Base-by-base conservation (phyloP, 1,140 invertebrate genomes). In the Neuroterus valhalla region DNA sequence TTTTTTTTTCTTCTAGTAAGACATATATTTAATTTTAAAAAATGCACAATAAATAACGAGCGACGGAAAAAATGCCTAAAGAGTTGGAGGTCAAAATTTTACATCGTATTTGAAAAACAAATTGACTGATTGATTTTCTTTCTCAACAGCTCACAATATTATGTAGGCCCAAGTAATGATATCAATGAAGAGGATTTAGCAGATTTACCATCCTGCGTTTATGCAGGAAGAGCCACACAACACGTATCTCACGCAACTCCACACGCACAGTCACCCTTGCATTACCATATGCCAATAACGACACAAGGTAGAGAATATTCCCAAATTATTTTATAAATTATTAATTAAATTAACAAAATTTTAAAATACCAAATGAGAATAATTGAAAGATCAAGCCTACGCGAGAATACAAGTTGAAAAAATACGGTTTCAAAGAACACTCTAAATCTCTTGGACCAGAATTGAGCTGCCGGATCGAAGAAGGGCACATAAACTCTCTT, bases 181-280 rank as follows among this genome's bases (percentile, higher is more conserved):
- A 87, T 92, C 15, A 91, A 88, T 62, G 91, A 92, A 76, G 91
- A 92, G 71, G 91, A 92, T 78, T 81, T 92, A 14, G 85, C 88
- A 10, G 93, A 94, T 71, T 87, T 94, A 73, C 93, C 93, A 2
- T 93, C 93, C 55, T 94, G 94, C 80, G 92, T 93, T 72, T 94
- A 94, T 79, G 93, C 93, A 0, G 90, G 90, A 78, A 83, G 91
- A 88, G 78, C 91, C 38, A 74, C 89, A 75, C 87, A 89, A 76
- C 87, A 90, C 70, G 80, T 88, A 23, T 75, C 83, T 31, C 88
- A 88, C 43, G 78, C 85, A 2, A 81, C 84, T 0, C 81, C 84
- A 68, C 88, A 90, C 69, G 84, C 84, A 23, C 88, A 89, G 76
- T 89, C 88, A 38, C 86, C 87, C 68, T 78, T 89, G 43, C 88